Conservation (phyloP, 1,140 invertebrate species). For the Helicorthomorpha holstii region DNA sequence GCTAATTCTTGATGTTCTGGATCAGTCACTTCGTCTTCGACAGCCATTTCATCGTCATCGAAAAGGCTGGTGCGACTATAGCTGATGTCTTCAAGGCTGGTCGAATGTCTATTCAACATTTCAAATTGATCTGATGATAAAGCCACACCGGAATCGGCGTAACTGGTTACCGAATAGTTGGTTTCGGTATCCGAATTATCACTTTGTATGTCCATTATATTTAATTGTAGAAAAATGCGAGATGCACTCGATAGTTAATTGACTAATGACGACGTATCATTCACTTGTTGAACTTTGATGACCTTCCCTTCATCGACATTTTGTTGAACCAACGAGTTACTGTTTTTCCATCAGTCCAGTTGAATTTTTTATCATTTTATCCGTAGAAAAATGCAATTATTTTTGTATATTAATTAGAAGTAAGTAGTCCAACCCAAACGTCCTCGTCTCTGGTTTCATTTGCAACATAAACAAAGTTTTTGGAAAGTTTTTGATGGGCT, state of each 20-base stretch:
- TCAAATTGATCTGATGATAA: neutral
- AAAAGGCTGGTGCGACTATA: neutral
- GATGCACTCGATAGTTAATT: no score
- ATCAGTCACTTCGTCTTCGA: conserved; percentile 35
- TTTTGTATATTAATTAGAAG: no score
- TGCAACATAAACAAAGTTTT: no score
- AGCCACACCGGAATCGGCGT: neutral
- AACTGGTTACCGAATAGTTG: neutral
- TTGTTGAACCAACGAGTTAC: no score
- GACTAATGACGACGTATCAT: no score
- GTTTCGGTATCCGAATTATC: neutral
- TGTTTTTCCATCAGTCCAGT: no score
- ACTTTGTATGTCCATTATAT: neutral
- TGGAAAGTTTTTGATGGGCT: no score
- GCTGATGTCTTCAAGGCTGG: neutral
- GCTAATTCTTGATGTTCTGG: conserved; percentile 41
- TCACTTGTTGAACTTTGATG: neutral
- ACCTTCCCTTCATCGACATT: neutral
- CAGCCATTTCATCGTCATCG: neutral
- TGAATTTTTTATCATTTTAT: no score
- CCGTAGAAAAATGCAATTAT: no score
- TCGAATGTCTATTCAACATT: neutral
- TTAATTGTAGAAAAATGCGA: no score
- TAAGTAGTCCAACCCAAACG: no score
- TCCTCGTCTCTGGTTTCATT: no score